A percentile compares a stretch with the other conserved stretches of the same genome.
Conservation (phyloP, 2,113 vertebrate genomes). For the Hippocampus mohnikei region DNA sequence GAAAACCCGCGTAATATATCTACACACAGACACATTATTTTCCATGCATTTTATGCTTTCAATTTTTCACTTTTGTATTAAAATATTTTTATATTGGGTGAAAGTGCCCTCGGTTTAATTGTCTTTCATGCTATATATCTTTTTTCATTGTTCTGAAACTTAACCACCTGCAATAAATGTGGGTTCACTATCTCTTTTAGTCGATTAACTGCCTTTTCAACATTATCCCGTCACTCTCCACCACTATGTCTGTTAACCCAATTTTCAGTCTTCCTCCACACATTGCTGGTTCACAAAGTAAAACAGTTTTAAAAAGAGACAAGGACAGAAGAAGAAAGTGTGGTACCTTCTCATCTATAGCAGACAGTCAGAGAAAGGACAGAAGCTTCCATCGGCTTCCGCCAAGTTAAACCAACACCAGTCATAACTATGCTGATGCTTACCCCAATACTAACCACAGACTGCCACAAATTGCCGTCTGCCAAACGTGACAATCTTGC, state of each 20-base stretch:
- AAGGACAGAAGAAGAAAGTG: constrained; percentile 31
- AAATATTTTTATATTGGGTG: too few relatives aligned
- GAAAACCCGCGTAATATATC: too few relatives aligned
- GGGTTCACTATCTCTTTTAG: not conserved
- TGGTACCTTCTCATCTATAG: constrained; percentile 31
- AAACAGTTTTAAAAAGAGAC: constrained; percentile 17
- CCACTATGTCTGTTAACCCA: constrained; percentile 23
- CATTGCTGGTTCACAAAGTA: constrained; percentile 20
- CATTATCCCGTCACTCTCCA: constrained; percentile 7
- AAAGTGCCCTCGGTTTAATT: too few relatives aligned
- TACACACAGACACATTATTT: too few relatives aligned
- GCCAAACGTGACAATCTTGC: constrained; percentile 55
- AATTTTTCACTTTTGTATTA: too few relatives aligned
- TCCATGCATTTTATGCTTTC: too few relatives aligned
- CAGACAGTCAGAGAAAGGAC: constrained; percentile 21
- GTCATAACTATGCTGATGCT: constrained; percentile 57
- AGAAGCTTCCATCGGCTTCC: constrained; percentile 42
- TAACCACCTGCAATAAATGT: not conserved
- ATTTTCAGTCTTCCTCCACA: constrained; percentile 23
- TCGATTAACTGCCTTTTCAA: constrained; percentile 16
- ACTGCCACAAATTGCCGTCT: constrained; percentile 68
- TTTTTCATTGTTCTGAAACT: too few relatives aligned
- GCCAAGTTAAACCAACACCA: constrained; percentile 45
- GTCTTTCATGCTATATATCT: too few relatives aligned
- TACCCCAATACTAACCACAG: constrained; percentile 63